phyloP scores from a whole-genome alignment of 2,797 vertebrate genomes.

The Channallabes apus region DNA sequence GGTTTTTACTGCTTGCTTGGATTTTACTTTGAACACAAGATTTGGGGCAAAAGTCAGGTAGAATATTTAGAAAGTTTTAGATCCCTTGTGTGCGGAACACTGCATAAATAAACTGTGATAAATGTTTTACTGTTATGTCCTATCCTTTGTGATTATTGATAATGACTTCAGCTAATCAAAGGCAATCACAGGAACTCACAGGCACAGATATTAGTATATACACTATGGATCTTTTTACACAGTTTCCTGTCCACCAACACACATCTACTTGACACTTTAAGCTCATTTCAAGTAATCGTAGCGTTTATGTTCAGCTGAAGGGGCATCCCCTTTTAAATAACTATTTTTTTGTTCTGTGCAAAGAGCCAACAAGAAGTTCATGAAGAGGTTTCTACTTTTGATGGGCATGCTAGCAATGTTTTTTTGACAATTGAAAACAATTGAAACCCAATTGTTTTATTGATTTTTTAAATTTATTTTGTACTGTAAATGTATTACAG shows the following conservation, averaged over 20 bases:
- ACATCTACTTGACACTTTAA: slow-evolving; percentile 15
- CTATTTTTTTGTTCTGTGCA: slow-evolving; percentile 16
- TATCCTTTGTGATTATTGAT: not conserved
- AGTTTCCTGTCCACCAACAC: slow-evolving; percentile 39
- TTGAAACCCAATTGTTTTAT: not conserved
- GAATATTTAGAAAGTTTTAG: not conserved
- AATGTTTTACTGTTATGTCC: not conserved
- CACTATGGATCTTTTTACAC: not conserved
- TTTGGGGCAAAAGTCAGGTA: not conserved
- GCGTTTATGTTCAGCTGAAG: slow-evolving; percentile 34
- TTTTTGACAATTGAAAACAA: too few relatives aligned
- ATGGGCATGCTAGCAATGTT: not conserved
- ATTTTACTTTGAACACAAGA: not conserved
- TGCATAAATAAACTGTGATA: not conserved
- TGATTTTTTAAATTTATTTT: too few relatives aligned
- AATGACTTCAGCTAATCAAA: not conserved
- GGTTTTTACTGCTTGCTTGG: not conserved
- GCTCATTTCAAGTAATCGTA: slow-evolving; percentile 31
- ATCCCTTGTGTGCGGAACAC: not conserved
- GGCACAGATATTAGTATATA: slow-evolving; percentile 5
- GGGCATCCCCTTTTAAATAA: slow-evolving; percentile 36
- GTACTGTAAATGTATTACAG: not conserved
- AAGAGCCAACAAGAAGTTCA: not conserved
- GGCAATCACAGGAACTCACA: not conserved
- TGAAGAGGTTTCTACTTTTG: not conserved